Percentiles rank a stretch among this genome's conserved stretches.
Conservation (phyloP, 2,113 vertebrate species). For the Tamias sibiricus region DNA sequence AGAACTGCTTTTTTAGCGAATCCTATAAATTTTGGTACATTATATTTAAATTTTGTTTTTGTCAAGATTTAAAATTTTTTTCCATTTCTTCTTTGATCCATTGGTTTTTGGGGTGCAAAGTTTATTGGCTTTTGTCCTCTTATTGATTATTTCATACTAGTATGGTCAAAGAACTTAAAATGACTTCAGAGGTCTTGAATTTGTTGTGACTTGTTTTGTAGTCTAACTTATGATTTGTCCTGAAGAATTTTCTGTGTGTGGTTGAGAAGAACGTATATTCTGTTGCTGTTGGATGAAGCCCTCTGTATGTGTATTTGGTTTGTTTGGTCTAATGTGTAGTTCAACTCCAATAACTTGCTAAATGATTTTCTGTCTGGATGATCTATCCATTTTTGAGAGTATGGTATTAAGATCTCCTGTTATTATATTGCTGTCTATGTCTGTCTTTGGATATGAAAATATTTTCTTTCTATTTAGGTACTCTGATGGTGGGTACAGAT, state of each 20-base stretch:
- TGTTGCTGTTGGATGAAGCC: neutral
- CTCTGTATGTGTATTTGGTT: neutral
- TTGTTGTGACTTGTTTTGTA: neutral
- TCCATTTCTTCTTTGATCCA: too few species aligned
- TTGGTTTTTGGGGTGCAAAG: neutral
- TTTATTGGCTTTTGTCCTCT: neutral
- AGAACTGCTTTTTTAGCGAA: neutral
- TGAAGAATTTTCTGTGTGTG: neutral
- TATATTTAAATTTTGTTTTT: neutral
- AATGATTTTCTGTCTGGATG: neutral
- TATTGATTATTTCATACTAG: neutral
- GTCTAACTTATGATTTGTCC: neutral
- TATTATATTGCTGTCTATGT: neutral
- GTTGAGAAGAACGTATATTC: neutral
- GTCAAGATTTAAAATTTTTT: neutral
- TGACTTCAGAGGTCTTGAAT: neutral
- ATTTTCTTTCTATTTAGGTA: neutral
- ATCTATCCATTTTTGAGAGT: neutral
- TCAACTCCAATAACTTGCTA: neutral
- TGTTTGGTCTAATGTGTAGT: neutral
- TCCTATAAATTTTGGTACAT: neutral
- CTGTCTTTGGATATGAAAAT: neutral
- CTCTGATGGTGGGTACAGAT: neutral
- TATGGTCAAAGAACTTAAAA: neutral
- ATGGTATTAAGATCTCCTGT: neutral